Percentiles rank a stretch among this genome's conserved stretches.
Evolutionary conservation across 2,888 invertebrate genomes (phyloP).

Genomic region (Axea sp.): DNA sequence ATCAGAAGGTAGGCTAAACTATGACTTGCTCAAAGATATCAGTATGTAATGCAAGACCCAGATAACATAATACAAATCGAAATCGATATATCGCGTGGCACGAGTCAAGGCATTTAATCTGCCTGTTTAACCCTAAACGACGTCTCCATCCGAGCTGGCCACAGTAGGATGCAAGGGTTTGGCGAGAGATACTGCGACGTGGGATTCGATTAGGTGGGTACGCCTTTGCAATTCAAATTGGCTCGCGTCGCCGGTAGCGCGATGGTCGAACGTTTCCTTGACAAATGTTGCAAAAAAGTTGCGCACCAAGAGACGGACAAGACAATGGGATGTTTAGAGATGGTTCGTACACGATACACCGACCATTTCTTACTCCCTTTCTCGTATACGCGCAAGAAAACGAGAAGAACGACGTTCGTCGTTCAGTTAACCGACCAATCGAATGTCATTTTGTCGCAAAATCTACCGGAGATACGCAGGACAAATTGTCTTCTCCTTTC

Average conservation of each 20-base stretch:
- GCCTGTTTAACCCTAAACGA: slow-evolving; percentile 66
- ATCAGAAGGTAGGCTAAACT: too few species aligned
- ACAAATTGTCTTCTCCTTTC: slow-evolving; percentile 68
- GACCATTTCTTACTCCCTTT: slow-evolving; percentile 60
- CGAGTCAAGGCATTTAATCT: slow-evolving; percentile 62
- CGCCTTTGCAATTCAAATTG: slow-evolving; percentile 76
- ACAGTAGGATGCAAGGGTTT: slow-evolving; percentile 54
- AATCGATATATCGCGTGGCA: slow-evolving; percentile 61
- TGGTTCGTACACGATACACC: slow-evolving; percentile 71
- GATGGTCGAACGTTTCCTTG: slow-evolving; percentile 71
- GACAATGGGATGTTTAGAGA: slow-evolving; percentile 79
- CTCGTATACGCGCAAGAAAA: slow-evolving; percentile 57
- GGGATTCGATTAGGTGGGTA: slow-evolving; percentile 63
- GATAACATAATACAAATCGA: slow-evolving; percentile 46
- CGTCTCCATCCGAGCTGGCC: slow-evolving; percentile 68
- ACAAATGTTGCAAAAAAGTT: slow-evolving; percentile 75
- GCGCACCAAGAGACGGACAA: slow-evolving; percentile 75
- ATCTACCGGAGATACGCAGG: slow-evolving; percentile 70
- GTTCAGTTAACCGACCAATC: slow-evolving; percentile 61
- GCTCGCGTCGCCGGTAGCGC: slow-evolving; percentile 61
- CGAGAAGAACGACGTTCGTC: slow-evolving; percentile 45
- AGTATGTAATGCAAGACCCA: slow-evolving; percentile 23
- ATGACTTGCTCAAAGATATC: too few species aligned
- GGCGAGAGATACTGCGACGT: slow-evolving; percentile 59
- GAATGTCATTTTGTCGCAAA: slow-evolving; percentile 67